Base-by-base conservation (phyloP, 2,113 vertebrate genomes). In the Scophthalmus maximus region DNA sequence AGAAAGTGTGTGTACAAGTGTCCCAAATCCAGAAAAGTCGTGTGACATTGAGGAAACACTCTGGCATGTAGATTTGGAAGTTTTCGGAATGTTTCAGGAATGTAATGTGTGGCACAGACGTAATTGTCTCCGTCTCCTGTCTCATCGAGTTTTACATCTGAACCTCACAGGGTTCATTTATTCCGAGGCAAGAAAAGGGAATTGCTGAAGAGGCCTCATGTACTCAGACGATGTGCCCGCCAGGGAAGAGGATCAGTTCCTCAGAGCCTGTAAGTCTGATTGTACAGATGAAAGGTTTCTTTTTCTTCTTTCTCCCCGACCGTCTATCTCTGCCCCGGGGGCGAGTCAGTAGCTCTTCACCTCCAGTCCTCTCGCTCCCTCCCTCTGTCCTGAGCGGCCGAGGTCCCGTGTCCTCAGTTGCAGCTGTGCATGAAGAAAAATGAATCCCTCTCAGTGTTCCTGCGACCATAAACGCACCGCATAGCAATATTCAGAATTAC, bases 281-380 rank as follows among this genome's bases (percentile, higher is more conserved):
- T 79, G 69, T 78, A 63, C 83, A 89, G 86, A 92, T 92, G 87
- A 90, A 93, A 92, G 84, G 60, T 44, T 82, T 78, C 74, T 64
- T 73, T 44, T 36, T 68, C 64, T 60, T 75, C 72, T 52, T 56
- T 74, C 55, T 66, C 36, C 26, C 34, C 23, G 22, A 55, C 77
- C 65, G 11, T 72, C 49, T 68, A 27, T 86, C 72, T 87, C 27
- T 82, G 79, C 83, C 89, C 81, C 22, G 44, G n/a, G 59, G 89
- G 89, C 89, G 81, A 85, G 57, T 74, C 76, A 81, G 83, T 78
- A 85, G 79, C 50, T 65, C 36, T 63, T 76, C 79, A 76, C 75
- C 71, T 76, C 67, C 70, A 81, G 52, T 29, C 72, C 38, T 40
- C 38, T 12, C 72, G 27, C 67, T 32, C 25, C 49, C 58, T 53